A percentile compares a stretch with the other conserved stretches of the same genome.
These are phyloP conservation scores for Neria commutata DNA, from an alignment of 2,888 invertebrate species.

Conservation along the genomic window DNA sequence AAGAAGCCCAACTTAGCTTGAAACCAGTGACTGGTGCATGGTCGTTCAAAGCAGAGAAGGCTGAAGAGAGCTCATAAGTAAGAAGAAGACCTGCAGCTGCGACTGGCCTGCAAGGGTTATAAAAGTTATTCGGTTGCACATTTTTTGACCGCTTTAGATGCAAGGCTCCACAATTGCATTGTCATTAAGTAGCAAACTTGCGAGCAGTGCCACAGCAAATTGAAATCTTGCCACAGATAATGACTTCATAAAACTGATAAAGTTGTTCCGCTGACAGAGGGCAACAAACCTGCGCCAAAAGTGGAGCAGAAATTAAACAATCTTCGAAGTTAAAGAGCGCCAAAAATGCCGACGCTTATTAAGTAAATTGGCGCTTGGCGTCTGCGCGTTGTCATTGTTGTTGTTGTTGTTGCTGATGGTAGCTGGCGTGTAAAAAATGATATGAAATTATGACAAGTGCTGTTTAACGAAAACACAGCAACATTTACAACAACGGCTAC, in stretches of 20 bases:
- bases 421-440: not conserved
- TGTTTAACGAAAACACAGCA: not conserved
- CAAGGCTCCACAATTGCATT: too few relatives aligned
- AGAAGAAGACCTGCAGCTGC: too few relatives aligned
- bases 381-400: too few relatives aligned
- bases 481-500: not conserved
- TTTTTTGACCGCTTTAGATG: too few relatives aligned
- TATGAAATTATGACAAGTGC: not conserved
- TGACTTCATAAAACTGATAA: not conserved
- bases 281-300: slow-evolving; percentile 1
- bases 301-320: slow-evolving; percentile 13
- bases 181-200: too few relatives aligned
- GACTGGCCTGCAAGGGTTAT: too few relatives aligned
- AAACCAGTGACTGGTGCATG: too few relatives aligned
- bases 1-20: too few relatives aligned
- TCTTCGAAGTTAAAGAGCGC: slow-evolving; percentile 7
- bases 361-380: not conserved
- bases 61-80: too few relatives aligned
- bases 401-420: not conserved
- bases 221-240: too few relatives aligned
- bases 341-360: not conserved
- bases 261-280: not conserved
- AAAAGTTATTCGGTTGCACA: too few relatives aligned
- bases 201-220: not conserved
- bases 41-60: too few relatives aligned